Evolutionary conservation across 2,888 invertebrate genomes (phyloP), one percentile per base, ranked within the genome.

Genomic region (Lingula anatina): DNA sequence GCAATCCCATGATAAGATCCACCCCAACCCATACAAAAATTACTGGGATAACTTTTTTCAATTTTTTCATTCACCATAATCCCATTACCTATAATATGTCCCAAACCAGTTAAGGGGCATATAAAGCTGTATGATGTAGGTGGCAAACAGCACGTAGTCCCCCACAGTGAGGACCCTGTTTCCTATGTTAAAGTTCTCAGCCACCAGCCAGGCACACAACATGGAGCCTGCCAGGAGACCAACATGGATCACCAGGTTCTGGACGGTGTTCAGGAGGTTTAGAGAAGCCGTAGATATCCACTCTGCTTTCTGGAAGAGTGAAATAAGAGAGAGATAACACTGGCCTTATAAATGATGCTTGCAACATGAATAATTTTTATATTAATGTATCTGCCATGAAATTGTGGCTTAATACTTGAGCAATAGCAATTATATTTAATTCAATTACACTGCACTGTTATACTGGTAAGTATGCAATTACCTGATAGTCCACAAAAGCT

Each of bases 71-170:
- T n/a, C n/a, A n/a, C n/a, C 9, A 31, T 31, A 9, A 31, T 26
- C 20, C 24, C 23, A 61, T 73, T 74, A 90, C 91, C 92, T 88
- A 73, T 99, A 99, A 70, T 94, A 96, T 2, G 95, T 96, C 26
- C 97, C 97, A 73, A 99, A 93, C 88, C 90, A 97, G 80, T 97
- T 97, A 45, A 99, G 80, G 0, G 97, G 97, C 51, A 90, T 89
- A 71, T 96, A 97, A 24, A 99, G 80, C 65, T 81, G 97, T 57
- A 93, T 85, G 21, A 97, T 86, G 70, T 97, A 99, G 2, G 92
- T 88, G 0, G 93, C 88, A 78, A 96, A 97, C 20, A 99, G 82
- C 0, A 95, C 93, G 75, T 95, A 99, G 73, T 96, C 95, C 25
- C 99, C 97, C 15, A 95, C 89, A 0, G 90, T 90, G 25, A 95